Percentiles rank a stretch among this genome's conserved stretches.
Evolutionary conservation across 2,888 invertebrate genomes (phyloP).

Genomic region (Neocrepidodera transversa): DNA sequence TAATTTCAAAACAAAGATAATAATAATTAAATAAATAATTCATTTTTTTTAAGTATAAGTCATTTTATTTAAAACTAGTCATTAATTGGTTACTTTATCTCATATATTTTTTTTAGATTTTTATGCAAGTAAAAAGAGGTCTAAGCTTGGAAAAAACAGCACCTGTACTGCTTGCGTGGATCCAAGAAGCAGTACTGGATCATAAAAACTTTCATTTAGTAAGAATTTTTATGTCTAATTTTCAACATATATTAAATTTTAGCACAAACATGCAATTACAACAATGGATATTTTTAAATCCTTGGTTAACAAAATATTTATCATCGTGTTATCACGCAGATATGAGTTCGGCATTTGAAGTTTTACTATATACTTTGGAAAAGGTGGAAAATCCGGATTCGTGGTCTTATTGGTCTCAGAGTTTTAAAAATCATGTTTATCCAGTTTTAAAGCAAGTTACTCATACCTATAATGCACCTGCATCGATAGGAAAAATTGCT

Average conservation of each 20-base stretch:
- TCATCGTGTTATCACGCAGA: slow-evolving; percentile 51
- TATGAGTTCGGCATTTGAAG: slow-evolving; percentile 47
- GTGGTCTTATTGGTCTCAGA: slow-evolving; percentile 52
- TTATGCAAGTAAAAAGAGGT: slow-evolving; percentile 47
- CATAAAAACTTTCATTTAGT: slow-evolving; percentile 49
- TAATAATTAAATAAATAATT: too few species aligned
- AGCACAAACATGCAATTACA: slow-evolving; percentile 50
- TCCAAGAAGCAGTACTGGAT: slow-evolving; percentile 48
- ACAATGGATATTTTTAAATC: slow-evolving; percentile 53
- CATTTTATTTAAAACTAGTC: too few species aligned
- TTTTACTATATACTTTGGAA: slow-evolving; percentile 48
- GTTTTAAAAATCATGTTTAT: slow-evolving; percentile 49
- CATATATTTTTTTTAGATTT: slow-evolving; percentile 47
- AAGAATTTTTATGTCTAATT: slow-evolving; percentile 48
- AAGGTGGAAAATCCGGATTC: slow-evolving; percentile 42
- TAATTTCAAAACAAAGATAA: too few species aligned
- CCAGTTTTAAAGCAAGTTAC: slow-evolving; percentile 50
- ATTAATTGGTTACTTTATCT: too few species aligned
- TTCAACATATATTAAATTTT: slow-evolving; percentile 47
- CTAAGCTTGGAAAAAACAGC: slow-evolving; percentile 46
- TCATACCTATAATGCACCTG: slow-evolving; percentile 39
- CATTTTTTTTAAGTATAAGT: too few species aligned
- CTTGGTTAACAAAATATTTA: slow-evolving; percentile 55
- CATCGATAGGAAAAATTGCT: slow-evolving; percentile 51
- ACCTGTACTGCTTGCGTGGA: slow-evolving; percentile 42